Base-by-base conservation (phyloP, 2,888 invertebrate species). In the Nipponacmea schrenckii region DNA sequence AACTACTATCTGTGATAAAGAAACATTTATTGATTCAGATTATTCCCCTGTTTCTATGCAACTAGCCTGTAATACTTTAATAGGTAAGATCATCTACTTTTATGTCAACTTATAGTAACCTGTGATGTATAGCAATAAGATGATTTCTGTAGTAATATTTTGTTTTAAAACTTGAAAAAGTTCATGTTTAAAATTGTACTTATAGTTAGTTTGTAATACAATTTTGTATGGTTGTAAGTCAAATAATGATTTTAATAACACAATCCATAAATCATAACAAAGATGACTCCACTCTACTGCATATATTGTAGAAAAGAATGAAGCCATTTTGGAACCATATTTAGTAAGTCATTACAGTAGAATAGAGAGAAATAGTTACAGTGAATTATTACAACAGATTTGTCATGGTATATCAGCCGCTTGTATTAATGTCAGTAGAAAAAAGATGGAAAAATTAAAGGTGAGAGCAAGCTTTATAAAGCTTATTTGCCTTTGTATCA, bases 371-470 rank as follows among this genome's bases (percentile, higher is more conserved):
- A 45, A 73, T 8, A 62, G 68, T 14, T 74, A 70, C 50, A 63
- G 72, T 27, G 74, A 73, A 62, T 70, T 77, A 8, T 56, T 68
- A 14, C 75, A 77, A n/a, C 73, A 69, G 12, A 67, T 77, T 0
- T 77, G 77, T 46, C 39, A 69, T 14, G 70, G 62, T 46, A 68
- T 75, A 20, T 64, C 73, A n/a, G 56, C 50, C 10, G 69, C 75
- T 27, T 77, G 77, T 67, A 56, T 68, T 17, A 73, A 69, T 20
- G 68, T 76, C 14, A 56, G 14, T 56, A 20, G 56, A 24, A 56
- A 4, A 10, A 56, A 56, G 14, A 56, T 56, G 56, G 56, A 56
- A 56, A 56, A 56, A 56, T 56, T 56, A 56, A 56, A 56, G 56
- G 56, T 56, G 24, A 56, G 10, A 2, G 1, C 10, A 39, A 31